Base-by-base conservation (phyloP, 2,888 invertebrate species). In the Chorisops tibialis region DNA sequence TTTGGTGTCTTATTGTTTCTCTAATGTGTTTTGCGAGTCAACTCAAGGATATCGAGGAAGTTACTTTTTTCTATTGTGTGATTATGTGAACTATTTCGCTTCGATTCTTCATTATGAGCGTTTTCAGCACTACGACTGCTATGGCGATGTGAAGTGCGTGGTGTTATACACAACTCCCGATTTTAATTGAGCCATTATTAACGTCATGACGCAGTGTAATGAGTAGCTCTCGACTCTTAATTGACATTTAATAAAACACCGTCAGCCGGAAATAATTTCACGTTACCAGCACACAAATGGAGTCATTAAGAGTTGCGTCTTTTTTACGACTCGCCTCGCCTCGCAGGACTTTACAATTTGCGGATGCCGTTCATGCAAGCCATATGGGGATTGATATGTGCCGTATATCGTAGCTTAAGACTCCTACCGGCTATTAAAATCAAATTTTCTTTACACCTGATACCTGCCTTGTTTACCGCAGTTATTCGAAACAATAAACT, bases 241-340 rank as follows among this genome's bases (percentile, higher is more conserved):
- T 63, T 63, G 61, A 61, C 48, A 63, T 63, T 63, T 63, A 61
- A 63, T 63, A 61, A 61, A 63, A 63, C 43, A 61, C 54, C 51
- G 39, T 59, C 51, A 58, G 58, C 61, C 61, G 64, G 61, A 64
- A 61, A 59, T 50, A 50, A 50, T 43, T 50, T 43, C 22, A 54
- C 21, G 35, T 45, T 24, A n/a, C 24, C 16, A 14, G 18, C 18
- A 18, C n/a, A 62, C 49, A 56, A 62, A 63, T 61, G 50, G 43
- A 63, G 58, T 61, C 58, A 61, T 63, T 61, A 61, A 35, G 37
- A 47, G 50, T 39, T 19, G 37, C 30, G 7, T 48, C 56, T 22
- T 48, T 51, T 52, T 62, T 62, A 58, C 18, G 21, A 45, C 54
- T 47, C 56, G 35, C 21, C 47, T 45, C 19, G 19, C 45, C 3